Conservation (phyloP, 2,888 invertebrate genomes). For the Lithophane semibrunnea region DNA sequence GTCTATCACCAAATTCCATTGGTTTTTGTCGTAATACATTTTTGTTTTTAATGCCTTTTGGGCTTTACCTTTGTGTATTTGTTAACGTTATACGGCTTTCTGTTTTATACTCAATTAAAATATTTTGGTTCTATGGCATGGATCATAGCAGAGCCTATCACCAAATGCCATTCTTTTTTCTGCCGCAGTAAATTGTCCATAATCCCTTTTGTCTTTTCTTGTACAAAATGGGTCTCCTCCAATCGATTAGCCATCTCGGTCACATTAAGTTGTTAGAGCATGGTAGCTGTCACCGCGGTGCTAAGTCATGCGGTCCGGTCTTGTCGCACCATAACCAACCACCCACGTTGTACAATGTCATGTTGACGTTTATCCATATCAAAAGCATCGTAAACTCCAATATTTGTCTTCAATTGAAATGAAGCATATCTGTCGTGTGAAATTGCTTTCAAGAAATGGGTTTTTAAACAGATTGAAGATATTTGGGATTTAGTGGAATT, state of each 20-base stretch:
- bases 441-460: constrained; percentile 21
- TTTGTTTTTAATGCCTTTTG: constrained; percentile 2
- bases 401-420: constrained; percentile 60
- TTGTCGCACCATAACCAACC: constrained; percentile 75
- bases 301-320: constrained; percentile 76
- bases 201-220: constrained; percentile 29
- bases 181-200: not conserved
- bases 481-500: constrained; percentile 9
- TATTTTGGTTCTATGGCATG: not conserved
- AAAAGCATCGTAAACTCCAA: constrained; percentile 64
- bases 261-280: constrained; percentile 72
- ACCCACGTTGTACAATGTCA: constrained; percentile 73
- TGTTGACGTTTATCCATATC: constrained; percentile 65
- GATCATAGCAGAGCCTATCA: not conserved
- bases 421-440: constrained; percentile 42
- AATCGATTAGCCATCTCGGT: constrained; percentile 60
- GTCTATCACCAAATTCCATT: not conserved
- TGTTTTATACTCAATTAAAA: not conserved
- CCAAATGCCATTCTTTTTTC: constrained; percentile 4
- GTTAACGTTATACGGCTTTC: not conserved
- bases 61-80: constrained; percentile 10
- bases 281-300: constrained; percentile 73
- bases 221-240: constrained; percentile 36
- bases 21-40: not conserved
- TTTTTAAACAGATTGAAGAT: not conserved